Percentiles rank a stretch among this genome's conserved stretches.
Evolutionary conservation across 1,140 invertebrate species (phyloP).

Genomic region (Yoshiicerus persimilis): DNA sequence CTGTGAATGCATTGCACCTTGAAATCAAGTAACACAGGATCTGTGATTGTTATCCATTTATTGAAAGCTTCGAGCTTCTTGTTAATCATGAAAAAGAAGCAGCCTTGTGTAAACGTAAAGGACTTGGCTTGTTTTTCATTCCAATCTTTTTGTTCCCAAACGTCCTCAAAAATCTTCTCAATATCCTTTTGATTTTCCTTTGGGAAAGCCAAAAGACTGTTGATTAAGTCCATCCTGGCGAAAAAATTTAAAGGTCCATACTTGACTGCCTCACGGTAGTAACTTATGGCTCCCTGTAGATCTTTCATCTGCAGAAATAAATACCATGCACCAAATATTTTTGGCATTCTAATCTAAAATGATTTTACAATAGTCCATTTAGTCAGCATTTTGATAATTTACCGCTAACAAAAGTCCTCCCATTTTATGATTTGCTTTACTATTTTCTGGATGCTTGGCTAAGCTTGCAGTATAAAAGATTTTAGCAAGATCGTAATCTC

Average conservation of each 20-base stretch:
- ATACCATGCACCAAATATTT: too few species aligned
- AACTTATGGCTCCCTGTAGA: not conserved
- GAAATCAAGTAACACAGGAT: too few species aligned
- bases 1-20: too few species aligned
- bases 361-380: not conserved
- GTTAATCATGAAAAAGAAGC: not conserved
- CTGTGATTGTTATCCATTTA: not conserved
- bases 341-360: too few species aligned
- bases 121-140: not conserved
- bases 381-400: not conserved
- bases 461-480: not conserved
- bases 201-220: not conserved
- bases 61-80: not conserved
- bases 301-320: not conserved
- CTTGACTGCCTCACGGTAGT: not conserved
- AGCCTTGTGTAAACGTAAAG: not conserved
- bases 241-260: not conserved
- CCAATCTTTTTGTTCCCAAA: not conserved
- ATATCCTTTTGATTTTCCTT: not conserved
- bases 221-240: not conserved
- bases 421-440: not conserved
- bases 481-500: not conserved
- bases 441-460: not conserved
- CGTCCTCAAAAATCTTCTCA: not conserved
- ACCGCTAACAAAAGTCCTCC: not conserved